Evolutionary conservation across 2,797 vertebrate species (phyloP), one percentile per base, ranked within the genome.

Genomic region (Meriones psammophilus): DNA sequence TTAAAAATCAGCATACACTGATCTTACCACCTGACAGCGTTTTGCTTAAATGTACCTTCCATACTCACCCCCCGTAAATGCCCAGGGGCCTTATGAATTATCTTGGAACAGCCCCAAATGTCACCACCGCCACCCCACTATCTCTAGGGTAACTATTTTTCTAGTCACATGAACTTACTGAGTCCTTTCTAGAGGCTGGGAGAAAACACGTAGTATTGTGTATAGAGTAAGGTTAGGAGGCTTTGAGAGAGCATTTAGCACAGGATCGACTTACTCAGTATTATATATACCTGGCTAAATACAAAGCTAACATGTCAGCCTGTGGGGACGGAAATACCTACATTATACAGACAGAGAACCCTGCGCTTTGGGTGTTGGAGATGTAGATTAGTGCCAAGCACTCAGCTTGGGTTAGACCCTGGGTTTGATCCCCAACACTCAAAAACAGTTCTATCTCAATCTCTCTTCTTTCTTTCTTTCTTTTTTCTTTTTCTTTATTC

Each of bases 201-300:
- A 78, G 78, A 85, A 91, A 89, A 92, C 92, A 89, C 89, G 13
- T n/a, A 85, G 85, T 28, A 86, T 92, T 85, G 26, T 83, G 54
- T 60, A 42, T 69, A 50, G 79, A 18, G n/a, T 91, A 95, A 95
- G 26, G 54, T 93, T 79, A 50, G 26, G 81, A 36, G 13, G 13
- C 33, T 22, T 96, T 93, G 71, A 66, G 60, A 92, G 93, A 86
- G 30, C 20, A 77, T 50, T 83, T 89, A 64, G 4, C 73, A 54
- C 73, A 74, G 42, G 73, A 2, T 86, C 28, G 92, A 83, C 64
- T 46, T 88, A 58, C 54, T n/a, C 88, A 62, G 62, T 54, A 74
- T 73, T 80, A 6, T 73, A 42, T 39, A 2, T 95, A 26, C 58
- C 58, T 93, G 42, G 13, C 69, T 95, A 13, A 58, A 84, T 89